Evolutionary conservation across 1,140 invertebrate genomes (phyloP).

Genomic region (Vollenhovia emeryi): DNA sequence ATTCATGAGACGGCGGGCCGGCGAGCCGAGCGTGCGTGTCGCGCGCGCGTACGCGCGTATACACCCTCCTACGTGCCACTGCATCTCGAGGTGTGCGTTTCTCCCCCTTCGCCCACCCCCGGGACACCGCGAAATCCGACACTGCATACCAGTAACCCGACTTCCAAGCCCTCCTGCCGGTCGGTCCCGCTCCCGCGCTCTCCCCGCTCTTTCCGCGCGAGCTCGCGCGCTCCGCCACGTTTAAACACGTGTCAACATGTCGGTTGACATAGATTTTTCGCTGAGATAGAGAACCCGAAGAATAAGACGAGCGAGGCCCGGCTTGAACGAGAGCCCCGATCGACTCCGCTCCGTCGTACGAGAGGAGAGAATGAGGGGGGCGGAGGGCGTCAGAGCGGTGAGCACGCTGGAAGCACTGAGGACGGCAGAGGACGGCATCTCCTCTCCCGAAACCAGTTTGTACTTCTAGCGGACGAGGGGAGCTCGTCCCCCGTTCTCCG

Average conservation of each 20-base stretch:
- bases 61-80: slow-evolving; percentile 50
- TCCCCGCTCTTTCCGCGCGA: slow-evolving; percentile 58
- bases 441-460: slow-evolving; percentile 77
- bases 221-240: slow-evolving; percentile 64
- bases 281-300: slow-evolving; percentile 76
- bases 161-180: slow-evolving; percentile 61
- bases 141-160: slow-evolving; percentile 77
- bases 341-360: slow-evolving; percentile 65
- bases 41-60: slow-evolving; percentile 56
- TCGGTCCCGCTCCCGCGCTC: slow-evolving; percentile 25
- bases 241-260: slow-evolving; percentile 82
- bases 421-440: slow-evolving; percentile 45
- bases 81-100: slow-evolving; percentile 44
- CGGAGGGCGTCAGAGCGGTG: not conserved
- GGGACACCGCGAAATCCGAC: slow-evolving; percentile 76
- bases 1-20: slow-evolving; percentile 70
- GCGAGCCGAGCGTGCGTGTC: slow-evolving; percentile 69
- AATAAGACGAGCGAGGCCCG: slow-evolving; percentile 75
- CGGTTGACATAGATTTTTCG: slow-evolving; percentile 82
- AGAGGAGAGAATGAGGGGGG: slow-evolving; percentile 65
- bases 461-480: slow-evolving; percentile 53
- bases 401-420: not conserved
- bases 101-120: slow-evolving; percentile 36
- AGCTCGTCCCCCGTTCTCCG: slow-evolving; percentile 44
- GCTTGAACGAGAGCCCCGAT: slow-evolving; percentile 69